phyloP scores from a whole-genome alignment of 2,113 vertebrate genomes.

The Cervus canadensis region DNA sequence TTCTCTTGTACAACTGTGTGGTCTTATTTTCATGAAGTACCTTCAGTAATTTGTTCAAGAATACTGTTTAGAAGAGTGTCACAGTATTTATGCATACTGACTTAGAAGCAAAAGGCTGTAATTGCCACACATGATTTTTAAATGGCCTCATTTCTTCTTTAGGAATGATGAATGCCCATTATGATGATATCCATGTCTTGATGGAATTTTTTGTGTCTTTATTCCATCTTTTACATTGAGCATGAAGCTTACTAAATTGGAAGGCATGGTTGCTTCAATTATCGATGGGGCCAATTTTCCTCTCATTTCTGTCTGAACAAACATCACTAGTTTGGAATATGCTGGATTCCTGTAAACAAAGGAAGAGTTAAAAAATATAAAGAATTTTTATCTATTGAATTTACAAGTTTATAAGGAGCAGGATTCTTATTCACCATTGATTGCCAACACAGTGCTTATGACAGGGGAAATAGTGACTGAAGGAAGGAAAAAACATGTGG shows the following conservation, averaged over 20 bases:
- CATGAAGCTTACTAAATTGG: slow-evolving; percentile 72
- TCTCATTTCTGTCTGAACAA: slow-evolving; percentile 77
- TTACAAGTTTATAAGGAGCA: background rate
- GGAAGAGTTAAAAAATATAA: slow-evolving; percentile 19
- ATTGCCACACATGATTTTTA: background rate
- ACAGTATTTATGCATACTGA: background rate
- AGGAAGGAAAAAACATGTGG: background rate
- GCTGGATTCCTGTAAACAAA: slow-evolving; percentile 73
- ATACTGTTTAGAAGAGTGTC: background rate
- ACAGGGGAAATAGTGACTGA: background rate
- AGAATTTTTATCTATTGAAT: background rate
- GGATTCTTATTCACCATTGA: background rate
- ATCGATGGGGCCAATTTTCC: slow-evolving; percentile 73
- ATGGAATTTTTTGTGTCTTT: slow-evolving; percentile 19
- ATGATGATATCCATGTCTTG: background rate
- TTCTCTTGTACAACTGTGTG: slow-evolving; percentile 19
- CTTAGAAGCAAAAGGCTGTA: background rate
- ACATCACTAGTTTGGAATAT: slow-evolving; percentile 72
- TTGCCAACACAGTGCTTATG: background rate
- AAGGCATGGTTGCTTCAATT: slow-evolving; percentile 75
- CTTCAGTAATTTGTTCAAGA: slow-evolving; percentile 28
- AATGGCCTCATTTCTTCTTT: slow-evolving; percentile 32
- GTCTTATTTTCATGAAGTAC: slow-evolving; percentile 42
- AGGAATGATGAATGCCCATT: background rate
- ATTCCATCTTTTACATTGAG: slow-evolving; percentile 68